Percentiles rank a stretch among this genome's conserved stretches.
phyloP scores from a whole-genome alignment of 2,888 invertebrate species.

The Conistra vaccinii region DNA sequence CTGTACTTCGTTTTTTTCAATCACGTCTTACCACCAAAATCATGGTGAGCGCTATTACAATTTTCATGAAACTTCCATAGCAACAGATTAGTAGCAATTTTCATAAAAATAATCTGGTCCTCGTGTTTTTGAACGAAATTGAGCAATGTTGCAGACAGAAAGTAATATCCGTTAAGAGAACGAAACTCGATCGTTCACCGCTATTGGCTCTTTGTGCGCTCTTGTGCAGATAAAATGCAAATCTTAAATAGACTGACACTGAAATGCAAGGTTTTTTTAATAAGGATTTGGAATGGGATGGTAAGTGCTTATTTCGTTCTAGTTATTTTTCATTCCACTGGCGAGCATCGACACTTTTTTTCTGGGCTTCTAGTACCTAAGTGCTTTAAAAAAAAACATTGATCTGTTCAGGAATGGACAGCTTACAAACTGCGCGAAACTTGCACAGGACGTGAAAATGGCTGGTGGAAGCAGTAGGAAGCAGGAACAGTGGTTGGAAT shows the following conservation, averaged over 20 bases:
- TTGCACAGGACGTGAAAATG: too few relatives aligned
- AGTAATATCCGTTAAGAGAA: slow-evolving; percentile 53
- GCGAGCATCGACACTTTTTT: neutral
- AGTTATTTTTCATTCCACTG: neutral
- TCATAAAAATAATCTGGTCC: slow-evolving; percentile 48
- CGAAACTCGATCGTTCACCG: slow-evolving; percentile 30
- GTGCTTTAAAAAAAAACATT: neutral
- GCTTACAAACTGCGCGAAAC: neutral
- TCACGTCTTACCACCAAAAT: neutral
- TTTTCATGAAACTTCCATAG: slow-evolving; percentile 28
- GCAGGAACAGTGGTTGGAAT: neutral
- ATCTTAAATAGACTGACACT: slow-evolving; percentile 25
- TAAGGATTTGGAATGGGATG: neutral
- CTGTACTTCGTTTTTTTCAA: neutral
- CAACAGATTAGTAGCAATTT: slow-evolving; percentile 25
- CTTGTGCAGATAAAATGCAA: slow-evolving; percentile 34
- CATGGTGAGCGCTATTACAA: neutral
- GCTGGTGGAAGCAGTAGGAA: neutral
- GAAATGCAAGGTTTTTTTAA: slow-evolving; percentile 13
- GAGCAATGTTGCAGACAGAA: slow-evolving; percentile 48
- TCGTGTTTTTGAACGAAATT: slow-evolving; percentile 40
- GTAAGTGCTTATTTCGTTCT: neutral
- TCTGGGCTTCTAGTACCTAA: neutral
- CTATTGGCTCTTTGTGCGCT: slow-evolving; percentile 43
- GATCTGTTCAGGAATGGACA: neutral